Conservation (phyloP, 2,888 invertebrate genomes). For the Microplitis manilae region DNA sequence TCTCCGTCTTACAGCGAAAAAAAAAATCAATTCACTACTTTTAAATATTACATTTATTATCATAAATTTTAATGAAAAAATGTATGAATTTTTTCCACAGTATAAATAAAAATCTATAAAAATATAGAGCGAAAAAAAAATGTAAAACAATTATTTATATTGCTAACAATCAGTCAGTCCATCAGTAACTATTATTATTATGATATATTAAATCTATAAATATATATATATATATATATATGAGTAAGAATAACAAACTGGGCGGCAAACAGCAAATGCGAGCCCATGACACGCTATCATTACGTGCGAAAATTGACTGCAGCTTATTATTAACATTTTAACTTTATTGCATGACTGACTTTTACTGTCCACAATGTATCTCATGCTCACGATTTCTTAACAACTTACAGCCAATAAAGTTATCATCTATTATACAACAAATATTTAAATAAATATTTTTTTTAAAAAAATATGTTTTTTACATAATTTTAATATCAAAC, state of each 20-base stretch:
- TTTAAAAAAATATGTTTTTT: neutral
- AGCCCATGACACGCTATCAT: conserved; percentile 4
- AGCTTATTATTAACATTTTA: conserved; percentile 5
- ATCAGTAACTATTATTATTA: too few species aligned
- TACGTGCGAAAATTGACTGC: neutral
- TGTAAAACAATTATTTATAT: too few species aligned
- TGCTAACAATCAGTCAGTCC: too few species aligned
- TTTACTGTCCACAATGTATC: conserved; percentile 2
- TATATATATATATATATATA: neutral
- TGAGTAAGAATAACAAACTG: neutral
- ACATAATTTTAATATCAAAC: neutral
- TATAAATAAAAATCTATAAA: too few species aligned
- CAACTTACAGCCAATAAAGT: neutral
- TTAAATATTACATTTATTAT: too few species aligned
- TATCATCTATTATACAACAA: conserved; percentile 1
- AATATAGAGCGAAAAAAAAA: too few species aligned
- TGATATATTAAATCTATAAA: too few species aligned
- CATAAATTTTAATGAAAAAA: too few species aligned
- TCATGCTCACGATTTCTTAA: neutral
- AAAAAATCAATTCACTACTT: too few species aligned
- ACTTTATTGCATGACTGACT: neutral
- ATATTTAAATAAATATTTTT: neutral
- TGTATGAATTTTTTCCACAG: too few species aligned
- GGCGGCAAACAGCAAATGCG: neutral
- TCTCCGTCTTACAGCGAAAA: too few species aligned